Evolutionary conservation across 2,888 invertebrate genomes (phyloP), one percentile per base, ranked within the genome.

Genomic region (Platypus cylindrus): DNA sequence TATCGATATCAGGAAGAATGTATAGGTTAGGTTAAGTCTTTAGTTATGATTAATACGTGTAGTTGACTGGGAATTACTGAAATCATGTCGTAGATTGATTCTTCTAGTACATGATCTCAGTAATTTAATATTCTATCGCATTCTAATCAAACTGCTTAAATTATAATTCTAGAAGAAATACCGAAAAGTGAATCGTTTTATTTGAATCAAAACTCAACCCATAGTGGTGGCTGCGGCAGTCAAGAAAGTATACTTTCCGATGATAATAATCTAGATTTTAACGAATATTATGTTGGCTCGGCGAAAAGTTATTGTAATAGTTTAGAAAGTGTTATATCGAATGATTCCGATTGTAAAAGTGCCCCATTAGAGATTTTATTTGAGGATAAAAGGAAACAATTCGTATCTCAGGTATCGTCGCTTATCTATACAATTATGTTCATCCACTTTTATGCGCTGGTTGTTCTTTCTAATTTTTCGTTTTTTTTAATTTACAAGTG

Each of bases 161-260:
- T n/a, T n/a, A n/a, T n/a, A n/a, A n/a, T 47, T 26, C 39, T 45
- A 24, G 58, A 65, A 28, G 64, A 52, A 51, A 59, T 52, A 48
- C 65, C 44, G 3, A 83, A 78, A 25, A 79, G 82, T 49, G 84
- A 84, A 3, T 84, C 84, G 49, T 86, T 86, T 62, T 85, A 84
- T 48, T 56, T 85, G 15, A 80, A 80, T 36, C 77, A 74, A 36
- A 37, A 37, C 25, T 40, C 22, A 16, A 70, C 70, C 61, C 72
- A 72, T 40, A 64, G 64, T 2, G n/a, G n/a, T n/a, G n/a, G n/a
- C n/a, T n/a, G n/a, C n/a, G 74, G 73, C 43, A 83, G 83, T 41
- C 82, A 83, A 51, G 85, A 85, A 48, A 83, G 83, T 14, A 68
- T 85, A 20, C 53, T 85, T 4, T 82, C 82, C 1, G 81, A 81